Conservation (phyloP, 2,888 invertebrate genomes). For the Erannis defoliaria region DNA sequence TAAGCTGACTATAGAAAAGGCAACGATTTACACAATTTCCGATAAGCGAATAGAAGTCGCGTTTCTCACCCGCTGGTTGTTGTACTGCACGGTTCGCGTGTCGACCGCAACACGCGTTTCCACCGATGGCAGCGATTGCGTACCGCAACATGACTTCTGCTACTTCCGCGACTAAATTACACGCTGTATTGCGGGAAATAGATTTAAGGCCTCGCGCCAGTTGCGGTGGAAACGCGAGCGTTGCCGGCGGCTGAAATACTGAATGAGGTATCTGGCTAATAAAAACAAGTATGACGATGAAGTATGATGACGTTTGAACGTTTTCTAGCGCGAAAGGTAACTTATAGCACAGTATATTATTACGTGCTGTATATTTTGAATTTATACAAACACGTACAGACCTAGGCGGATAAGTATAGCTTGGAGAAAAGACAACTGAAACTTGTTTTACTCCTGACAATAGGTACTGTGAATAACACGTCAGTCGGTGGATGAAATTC, state of each 20-base stretch:
- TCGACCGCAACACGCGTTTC: constrained; percentile 43
- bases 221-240: constrained; percentile 45
- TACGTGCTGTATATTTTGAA: neutral
- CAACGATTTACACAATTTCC: constrained; percentile 27
- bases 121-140: constrained; percentile 50
- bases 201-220: constrained; percentile 51
- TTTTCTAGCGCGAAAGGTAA: neutral
- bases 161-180: constrained; percentile 77
- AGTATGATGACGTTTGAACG: neutral
- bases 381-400: no score
- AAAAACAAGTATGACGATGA: neutral
- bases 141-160: constrained; percentile 67
- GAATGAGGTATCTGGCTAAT: neutral
- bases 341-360: neutral
- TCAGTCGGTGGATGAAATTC: no score
- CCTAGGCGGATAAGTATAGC: no score
- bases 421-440: no score
- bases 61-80: constrained; percentile 16
- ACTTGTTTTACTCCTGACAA: no score
- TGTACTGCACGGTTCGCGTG: constrained; percentile 33
- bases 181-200: constrained; percentile 62
- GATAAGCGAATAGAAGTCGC: constrained; percentile 30
- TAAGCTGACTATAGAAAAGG: neutral
- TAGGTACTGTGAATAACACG: no score
- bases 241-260: constrained; percentile 5